These are phyloP conservation scores for Gallirallus australis DNA, from an alignment of 2,797 vertebrate species.

Conservation along the genomic window DNA sequence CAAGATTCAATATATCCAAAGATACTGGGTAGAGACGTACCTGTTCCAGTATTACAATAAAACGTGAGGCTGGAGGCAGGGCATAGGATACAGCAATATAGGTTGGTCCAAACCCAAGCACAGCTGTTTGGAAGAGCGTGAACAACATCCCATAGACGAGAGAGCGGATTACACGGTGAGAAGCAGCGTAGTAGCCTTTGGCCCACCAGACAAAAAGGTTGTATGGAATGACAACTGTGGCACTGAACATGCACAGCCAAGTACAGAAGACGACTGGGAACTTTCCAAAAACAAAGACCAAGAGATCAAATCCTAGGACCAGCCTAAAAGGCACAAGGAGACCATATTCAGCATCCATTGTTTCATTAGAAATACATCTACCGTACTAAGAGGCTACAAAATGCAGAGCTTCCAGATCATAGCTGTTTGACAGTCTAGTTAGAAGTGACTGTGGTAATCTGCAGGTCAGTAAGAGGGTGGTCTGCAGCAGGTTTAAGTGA, in stretches of 20 bases:
- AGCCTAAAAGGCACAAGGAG: slow-evolving; percentile 79
- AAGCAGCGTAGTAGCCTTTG: slow-evolving; percentile 78
- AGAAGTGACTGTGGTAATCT: neutral
- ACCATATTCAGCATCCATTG: neutral
- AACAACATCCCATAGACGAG: slow-evolving; percentile 81
- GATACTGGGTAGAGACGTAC: slow-evolving; percentile 63
- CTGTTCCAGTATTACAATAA: slow-evolving; percentile 93
- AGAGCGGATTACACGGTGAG: slow-evolving; percentile 75
- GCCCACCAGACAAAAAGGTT: slow-evolving; percentile 88
- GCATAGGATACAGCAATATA: slow-evolving; percentile 85
- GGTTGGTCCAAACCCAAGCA: slow-evolving; percentile 86
- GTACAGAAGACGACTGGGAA: slow-evolving; percentile 87
- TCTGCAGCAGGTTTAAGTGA: neutral
- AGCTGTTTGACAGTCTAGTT: neutral
- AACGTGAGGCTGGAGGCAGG: slow-evolving; percentile 91
- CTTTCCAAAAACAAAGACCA: slow-evolving; percentile 92
- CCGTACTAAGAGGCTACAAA: neutral
- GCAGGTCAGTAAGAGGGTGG: neutral
- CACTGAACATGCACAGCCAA: slow-evolving; percentile 93
- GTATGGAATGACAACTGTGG: slow-evolving; percentile 86
- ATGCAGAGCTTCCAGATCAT: neutral
- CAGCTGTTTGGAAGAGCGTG: slow-evolving; percentile 85
- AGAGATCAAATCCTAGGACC: slow-evolving; percentile 92
- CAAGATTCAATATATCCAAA: neutral
- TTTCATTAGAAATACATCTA: neutral